Conservation (phyloP, 2,113 vertebrate species). For the Zapus hudsonius region DNA sequence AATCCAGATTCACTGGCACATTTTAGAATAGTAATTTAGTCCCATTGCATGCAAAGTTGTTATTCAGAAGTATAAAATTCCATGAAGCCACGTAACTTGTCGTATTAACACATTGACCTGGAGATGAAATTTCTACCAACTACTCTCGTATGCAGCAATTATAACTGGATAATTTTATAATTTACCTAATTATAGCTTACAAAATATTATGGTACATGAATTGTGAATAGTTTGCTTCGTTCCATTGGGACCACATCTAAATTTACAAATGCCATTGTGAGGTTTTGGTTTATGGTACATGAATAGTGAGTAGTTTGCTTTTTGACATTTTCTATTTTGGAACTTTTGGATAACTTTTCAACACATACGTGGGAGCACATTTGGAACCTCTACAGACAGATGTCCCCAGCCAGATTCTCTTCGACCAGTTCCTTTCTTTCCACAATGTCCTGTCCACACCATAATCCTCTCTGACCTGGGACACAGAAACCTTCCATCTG, state of each 20-base stretch:
- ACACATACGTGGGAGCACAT: neutral
- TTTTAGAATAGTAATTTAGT: neutral
- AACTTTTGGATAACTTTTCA: neutral
- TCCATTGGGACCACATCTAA: neutral
- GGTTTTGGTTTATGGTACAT: too few species aligned
- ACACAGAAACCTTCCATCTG: neutral
- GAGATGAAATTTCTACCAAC: neutral
- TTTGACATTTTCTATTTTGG: neutral
- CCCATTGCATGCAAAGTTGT: neutral
- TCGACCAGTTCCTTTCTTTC: neutral
- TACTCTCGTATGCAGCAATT: neutral
- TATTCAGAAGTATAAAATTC: neutral
- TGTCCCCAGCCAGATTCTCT: neutral
- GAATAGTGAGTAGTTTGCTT: too few species aligned
- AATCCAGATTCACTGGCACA: neutral
- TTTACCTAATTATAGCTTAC: neutral
- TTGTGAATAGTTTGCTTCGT: neutral
- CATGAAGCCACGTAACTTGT: neutral
- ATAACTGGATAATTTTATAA: neutral
- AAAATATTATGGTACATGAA: neutral
- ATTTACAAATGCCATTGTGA: neutral
- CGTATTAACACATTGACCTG: neutral
- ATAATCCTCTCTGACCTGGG: neutral
- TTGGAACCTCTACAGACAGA: neutral
- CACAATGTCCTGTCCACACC: neutral